Evolutionary conservation across 2,797 vertebrate genomes (phyloP).

Genomic region (Rachycentron canadum): DNA sequence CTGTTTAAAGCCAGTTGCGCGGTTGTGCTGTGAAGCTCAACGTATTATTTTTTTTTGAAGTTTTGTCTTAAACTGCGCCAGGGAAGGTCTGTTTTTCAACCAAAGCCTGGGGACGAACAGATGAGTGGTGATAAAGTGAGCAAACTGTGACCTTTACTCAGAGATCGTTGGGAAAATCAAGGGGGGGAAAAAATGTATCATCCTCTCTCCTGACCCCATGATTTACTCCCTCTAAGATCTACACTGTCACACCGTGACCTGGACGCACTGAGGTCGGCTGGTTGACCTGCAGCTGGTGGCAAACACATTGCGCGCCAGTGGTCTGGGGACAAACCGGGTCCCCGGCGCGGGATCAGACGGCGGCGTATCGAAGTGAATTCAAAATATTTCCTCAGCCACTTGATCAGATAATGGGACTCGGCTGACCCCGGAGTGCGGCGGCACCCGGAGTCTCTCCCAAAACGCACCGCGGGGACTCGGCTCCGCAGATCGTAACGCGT

Average conservation of each 20-base stretch:
- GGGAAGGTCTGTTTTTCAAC: constrained; percentile 11
- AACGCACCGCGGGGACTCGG: no score
- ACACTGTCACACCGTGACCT: not conserved
- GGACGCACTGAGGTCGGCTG: constrained; percentile 25
- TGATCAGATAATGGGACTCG: constrained; percentile 32
- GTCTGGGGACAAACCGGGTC: constrained; percentile 21
- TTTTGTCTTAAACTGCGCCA: constrained; percentile 12
- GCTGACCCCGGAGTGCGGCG: constrained; percentile 40
- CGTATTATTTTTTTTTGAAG: constrained; percentile 9
- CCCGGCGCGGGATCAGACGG: constrained; percentile 19
- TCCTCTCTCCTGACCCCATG: not conserved
- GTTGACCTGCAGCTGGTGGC: constrained; percentile 50
- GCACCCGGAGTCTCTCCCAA: no score
- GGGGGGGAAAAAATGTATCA: no score
- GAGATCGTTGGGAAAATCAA: not conserved
- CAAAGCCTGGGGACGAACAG: not conserved
- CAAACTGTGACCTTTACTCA: constrained; percentile 18
- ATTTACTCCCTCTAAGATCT: not conserved
- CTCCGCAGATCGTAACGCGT: no score
- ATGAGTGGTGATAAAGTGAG: constrained; percentile 1
- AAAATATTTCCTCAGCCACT: constrained; percentile 45
- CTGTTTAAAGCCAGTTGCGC: not conserved
- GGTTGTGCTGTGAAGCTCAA: not conserved
- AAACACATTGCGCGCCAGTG: constrained; percentile 45
- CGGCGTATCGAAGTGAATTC: constrained; percentile 18